These are phyloP conservation scores for Idaea straminata DNA, from an alignment of 2,888 invertebrate species.

Conservation along the genomic window DNA sequence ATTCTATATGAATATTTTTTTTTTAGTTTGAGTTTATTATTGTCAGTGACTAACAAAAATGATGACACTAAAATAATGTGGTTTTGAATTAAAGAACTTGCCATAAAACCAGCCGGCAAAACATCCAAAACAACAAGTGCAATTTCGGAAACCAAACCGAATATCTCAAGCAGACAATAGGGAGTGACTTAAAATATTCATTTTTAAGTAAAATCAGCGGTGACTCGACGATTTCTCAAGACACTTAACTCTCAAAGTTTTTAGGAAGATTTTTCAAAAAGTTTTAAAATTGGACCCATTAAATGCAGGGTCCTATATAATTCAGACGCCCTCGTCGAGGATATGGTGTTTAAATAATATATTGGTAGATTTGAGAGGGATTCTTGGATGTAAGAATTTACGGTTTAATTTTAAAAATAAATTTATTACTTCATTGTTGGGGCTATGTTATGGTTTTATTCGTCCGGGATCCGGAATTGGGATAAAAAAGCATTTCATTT, in stretches of 20 bases:
- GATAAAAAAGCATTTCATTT: too few species aligned
- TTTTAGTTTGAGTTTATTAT: too few species aligned
- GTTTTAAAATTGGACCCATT: constrained; percentile 62
- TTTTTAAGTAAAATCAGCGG: constrained; percentile 40
- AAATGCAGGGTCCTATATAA: constrained; percentile 58
- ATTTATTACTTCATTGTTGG: not conserved
- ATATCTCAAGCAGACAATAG: constrained; percentile 27
- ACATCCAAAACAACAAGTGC: not conserved
- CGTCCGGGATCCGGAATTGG: not conserved
- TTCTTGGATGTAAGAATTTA: constrained; percentile 22
- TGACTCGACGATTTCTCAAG: constrained; percentile 31
- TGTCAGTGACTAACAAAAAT: too few species aligned
- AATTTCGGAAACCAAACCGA: constrained; percentile 4
- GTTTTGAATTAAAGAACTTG: not conserved
- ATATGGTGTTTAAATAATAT: constrained; percentile 59
- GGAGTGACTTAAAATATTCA: constrained; percentile 43
- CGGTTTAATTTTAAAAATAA: constrained; percentile 16
- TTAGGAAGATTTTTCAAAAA: constrained; percentile 56
- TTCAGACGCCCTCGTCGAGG: constrained; percentile 48
- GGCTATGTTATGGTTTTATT: not conserved
- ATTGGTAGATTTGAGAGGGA: constrained; percentile 23
- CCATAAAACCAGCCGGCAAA: not conserved
- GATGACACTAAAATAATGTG: not conserved
- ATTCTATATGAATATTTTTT: too few species aligned
- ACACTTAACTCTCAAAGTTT: constrained; percentile 51